phyloP scores from a whole-genome alignment of 2,888 invertebrate species.

The Tenthredo notha region DNA sequence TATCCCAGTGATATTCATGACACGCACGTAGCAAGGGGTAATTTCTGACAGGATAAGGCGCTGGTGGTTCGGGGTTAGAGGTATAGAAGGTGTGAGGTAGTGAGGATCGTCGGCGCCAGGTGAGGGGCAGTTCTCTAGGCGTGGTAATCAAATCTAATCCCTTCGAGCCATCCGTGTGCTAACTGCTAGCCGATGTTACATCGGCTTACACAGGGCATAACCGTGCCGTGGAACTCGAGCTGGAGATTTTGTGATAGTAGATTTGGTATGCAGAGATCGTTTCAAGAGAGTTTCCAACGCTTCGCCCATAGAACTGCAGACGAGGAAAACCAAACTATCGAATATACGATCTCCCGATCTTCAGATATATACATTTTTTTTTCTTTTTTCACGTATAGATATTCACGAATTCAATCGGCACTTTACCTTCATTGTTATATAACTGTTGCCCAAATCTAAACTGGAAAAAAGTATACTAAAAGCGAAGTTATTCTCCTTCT shows the following conservation, averaged over 20 bases:
- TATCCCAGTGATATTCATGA: conserved; percentile 56
- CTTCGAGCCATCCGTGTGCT: conserved; percentile 62
- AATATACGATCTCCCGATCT: conserved; percentile 36
- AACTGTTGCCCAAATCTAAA: conserved; percentile 1
- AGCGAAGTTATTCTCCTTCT: not conserved
- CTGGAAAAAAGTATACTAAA: not conserved
- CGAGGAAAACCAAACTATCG: conserved; percentile 45
- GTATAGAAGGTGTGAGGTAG: conserved; percentile 34
- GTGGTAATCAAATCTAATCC: conserved; percentile 71
- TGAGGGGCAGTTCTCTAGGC: conserved; percentile 60
- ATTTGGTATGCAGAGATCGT: conserved; percentile 58
- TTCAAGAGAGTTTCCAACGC: conserved; percentile 49
- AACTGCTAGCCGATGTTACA: conserved; percentile 66
- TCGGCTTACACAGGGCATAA: conserved; percentile 60
- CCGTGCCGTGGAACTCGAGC: conserved; percentile 42
- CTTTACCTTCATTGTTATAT: conserved; percentile 23
- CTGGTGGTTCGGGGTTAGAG: conserved; percentile 43
- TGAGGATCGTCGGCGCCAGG: conserved; percentile 51
- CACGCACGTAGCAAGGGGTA: conserved; percentile 60
- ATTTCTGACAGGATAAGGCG: conserved; percentile 58
- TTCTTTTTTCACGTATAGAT: not conserved
- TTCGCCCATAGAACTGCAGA: conserved; percentile 27
- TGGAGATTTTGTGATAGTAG: conserved; percentile 58
- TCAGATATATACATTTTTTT: not conserved
- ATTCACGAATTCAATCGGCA: conserved; percentile 33